Evolutionary conservation across 2,888 invertebrate genomes (phyloP).

Genomic region (Bellardia bayeri): DNA sequence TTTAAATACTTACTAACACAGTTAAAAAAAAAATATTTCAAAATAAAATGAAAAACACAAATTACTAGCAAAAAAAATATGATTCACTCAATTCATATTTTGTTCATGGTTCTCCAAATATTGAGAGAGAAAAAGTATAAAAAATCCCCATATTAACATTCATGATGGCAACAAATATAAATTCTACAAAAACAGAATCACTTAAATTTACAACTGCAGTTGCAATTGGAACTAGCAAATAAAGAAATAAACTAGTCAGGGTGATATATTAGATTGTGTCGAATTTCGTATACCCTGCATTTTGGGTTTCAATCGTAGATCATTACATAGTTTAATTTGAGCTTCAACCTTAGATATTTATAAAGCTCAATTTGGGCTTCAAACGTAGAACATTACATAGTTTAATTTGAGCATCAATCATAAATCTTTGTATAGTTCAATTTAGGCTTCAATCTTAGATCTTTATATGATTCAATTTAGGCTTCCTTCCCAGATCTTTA

Average conservation of each 20-base stretch:
- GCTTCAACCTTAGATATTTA: too few species aligned
- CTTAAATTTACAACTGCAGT: conserved; percentile 30
- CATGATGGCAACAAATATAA: conserved; percentile 24
- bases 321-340: too few species aligned
- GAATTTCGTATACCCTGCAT: too few species aligned
- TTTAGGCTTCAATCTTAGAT: too few species aligned
- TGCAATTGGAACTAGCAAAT: conserved; percentile 25
- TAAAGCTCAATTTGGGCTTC: too few species aligned
- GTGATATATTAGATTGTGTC: too few species aligned
- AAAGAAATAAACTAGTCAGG: background rate
- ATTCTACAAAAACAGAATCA: conserved; percentile 2
- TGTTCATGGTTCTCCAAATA: conserved; percentile 31
- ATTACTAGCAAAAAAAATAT: background rate
- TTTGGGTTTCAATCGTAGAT: too few species aligned
- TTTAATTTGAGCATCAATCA: too few species aligned
- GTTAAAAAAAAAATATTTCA: background rate
- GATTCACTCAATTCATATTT: conserved; percentile 37
- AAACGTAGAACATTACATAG: too few species aligned
- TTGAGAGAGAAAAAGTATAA: background rate
- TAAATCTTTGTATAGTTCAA: too few species aligned
- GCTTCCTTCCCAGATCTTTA: too few species aligned
- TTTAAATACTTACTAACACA: background rate
- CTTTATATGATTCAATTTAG: too few species aligned
- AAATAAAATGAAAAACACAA: background rate
- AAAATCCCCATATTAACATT: conserved; percentile 33